These are phyloP conservation scores for Spatulosminthurus flaviceps DNA, from an alignment of 2,888 invertebrate genomes.

Conservation along the genomic window DNA sequence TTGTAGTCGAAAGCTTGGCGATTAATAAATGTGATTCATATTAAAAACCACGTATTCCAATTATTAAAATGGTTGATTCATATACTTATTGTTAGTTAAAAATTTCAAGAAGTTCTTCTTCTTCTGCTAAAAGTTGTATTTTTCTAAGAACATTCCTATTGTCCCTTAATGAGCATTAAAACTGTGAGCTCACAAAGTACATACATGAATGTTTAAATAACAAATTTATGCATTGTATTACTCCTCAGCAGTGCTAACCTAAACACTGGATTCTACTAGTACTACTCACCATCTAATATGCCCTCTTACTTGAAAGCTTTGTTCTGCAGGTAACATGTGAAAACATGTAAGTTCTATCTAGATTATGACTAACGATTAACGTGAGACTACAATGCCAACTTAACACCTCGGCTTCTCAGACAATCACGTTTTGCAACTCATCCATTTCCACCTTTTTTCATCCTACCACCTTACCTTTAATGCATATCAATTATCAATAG, in stretches of 20 bases:
- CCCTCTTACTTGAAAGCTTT: neutral
- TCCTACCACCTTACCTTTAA: neutral
- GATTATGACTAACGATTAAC: slow-evolving; percentile 35
- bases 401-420: slow-evolving; percentile 46
- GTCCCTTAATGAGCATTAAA: too few relatives aligned
- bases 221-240: too few relatives aligned
- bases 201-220: neutral
- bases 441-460: slow-evolving; percentile 28
- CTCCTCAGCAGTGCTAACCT: too few relatives aligned
- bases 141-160: neutral
- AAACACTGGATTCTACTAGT: too few relatives aligned
- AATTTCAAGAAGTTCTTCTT: too few relatives aligned
- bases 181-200: neutral
- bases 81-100: too few relatives aligned
- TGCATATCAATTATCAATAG: neutral
- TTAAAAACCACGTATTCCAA: too few relatives aligned
- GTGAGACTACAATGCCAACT: slow-evolving; percentile 43
- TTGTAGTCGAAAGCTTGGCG: neutral
- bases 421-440: slow-evolving; percentile 47
- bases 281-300: too few relatives aligned
- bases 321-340: too few relatives aligned
- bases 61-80: too few relatives aligned
- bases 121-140: neutral
- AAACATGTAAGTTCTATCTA: slow-evolving; percentile 27
- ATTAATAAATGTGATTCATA: too few relatives aligned